phyloP scores from a whole-genome alignment of 53 echinoderm and acorn worm species.

The Echinarachnius parma region DNA sequence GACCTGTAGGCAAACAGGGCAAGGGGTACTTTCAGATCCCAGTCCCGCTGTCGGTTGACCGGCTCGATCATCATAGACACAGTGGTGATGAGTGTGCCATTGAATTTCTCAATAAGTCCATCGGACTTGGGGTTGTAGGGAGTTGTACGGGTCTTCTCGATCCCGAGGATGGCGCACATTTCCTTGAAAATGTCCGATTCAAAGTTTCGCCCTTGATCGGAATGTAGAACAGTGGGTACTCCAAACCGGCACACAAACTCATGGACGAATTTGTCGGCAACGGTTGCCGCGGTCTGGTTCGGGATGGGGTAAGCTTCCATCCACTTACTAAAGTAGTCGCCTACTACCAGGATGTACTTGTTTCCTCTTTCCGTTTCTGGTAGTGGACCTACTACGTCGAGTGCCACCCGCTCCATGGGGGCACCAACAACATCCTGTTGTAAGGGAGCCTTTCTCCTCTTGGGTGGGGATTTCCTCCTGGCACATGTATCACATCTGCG shows the following conservation, averaged over 20 bases:
- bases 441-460: conserved; percentile 18
- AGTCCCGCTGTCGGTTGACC: conserved; percentile 18
- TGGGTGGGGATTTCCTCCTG: conserved; percentile 4
- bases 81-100: conserved; percentile 17
- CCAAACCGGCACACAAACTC: conserved; percentile 46
- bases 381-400: conserved; percentile 52
- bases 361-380: conserved; percentile 25
- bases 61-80: conserved; percentile 32
- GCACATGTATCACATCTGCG: conserved; percentile 45
- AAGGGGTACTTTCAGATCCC: conserved; percentile 21
- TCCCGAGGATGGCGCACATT: conserved; percentile 34
- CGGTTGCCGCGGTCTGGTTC: conserved; percentile 31
- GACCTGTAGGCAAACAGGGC: conserved; percentile 15
- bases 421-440: conserved; percentile 14
- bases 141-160: conserved; percentile 51
- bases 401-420: conserved; percentile 39
- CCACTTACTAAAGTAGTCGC: conserved; percentile 50
- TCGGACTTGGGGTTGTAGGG: conserved; percentile 52
- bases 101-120: conserved; percentile 39
- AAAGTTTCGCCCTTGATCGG: conserved; percentile 53
- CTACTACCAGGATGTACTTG: conserved; percentile 37
- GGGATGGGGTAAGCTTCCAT: conserved; percentile 45
- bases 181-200: conserved; percentile 23
- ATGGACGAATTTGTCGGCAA: conserved; percentile 15
- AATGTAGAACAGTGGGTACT: conserved; percentile 21